These are phyloP conservation scores for Cryptotermes secundus DNA, from an alignment of 1,140 invertebrate species.

Conservation along the genomic window DNA sequence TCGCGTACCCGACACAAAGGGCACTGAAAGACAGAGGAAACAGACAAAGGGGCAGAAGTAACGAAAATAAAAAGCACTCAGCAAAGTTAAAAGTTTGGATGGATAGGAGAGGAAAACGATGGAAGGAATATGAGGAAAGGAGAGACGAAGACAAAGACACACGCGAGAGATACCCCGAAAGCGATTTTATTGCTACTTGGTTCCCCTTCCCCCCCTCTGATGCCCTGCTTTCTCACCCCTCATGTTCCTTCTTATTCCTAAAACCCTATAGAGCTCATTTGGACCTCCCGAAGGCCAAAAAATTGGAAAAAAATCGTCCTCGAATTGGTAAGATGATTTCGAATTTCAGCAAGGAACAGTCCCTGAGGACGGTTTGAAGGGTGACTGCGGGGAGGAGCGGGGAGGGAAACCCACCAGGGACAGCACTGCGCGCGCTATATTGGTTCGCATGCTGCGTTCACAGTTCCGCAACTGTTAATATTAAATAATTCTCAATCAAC, in stretches of 20 bases:
- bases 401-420: not conserved
- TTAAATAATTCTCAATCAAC: too few species aligned
- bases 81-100: not conserved
- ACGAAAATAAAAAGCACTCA: not conserved
- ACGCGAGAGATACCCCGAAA: not conserved
- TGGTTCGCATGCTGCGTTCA: too few species aligned
- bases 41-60: not conserved
- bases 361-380: slow-evolving; percentile 23
- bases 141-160: not conserved
- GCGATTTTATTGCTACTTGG: not conserved
- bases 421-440: not conserved
- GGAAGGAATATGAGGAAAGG: not conserved
- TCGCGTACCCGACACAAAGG: not conserved
- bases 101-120: not conserved
- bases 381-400: not conserved
- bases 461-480: too few species aligned
- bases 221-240: not conserved
- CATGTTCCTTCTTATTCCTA: slow-evolving; percentile 9
- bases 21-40: not conserved
- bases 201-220: not conserved
- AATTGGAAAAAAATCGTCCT: slow-evolving; percentile 36
- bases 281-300: slow-evolving; percentile 31
- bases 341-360: slow-evolving; percentile 31
- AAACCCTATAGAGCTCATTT: slow-evolving; percentile 34
- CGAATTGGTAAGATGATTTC: slow-evolving; percentile 36